Evolutionary conservation across 92 coral and sea anemone genomes (phyloP), one percentile per base, ranked within the genome.

Genomic region (Parazoanthus swiftii): DNA sequence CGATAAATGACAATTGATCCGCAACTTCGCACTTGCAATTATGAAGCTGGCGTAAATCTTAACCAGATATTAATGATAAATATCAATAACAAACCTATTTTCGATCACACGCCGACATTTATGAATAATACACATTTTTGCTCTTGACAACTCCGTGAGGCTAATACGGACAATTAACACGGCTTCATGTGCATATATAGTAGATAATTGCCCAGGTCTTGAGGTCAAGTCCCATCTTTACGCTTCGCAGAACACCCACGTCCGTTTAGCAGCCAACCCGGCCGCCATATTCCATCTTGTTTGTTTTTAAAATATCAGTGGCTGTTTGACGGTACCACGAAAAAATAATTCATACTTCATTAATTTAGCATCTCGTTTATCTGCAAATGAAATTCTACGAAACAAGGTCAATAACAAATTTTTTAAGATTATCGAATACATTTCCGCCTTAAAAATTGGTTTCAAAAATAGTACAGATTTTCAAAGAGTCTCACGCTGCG

Each of bases 61-160:
- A 76, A 84, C 87, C 65, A 84, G 87, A 84, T 84, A 84, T 84
- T 71, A 84, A 84, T 84, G 13, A 42, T 73, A 84, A 84, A 84
- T 50, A 81, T 71, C 46, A 81, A 81, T 81, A 39, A 81, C 79
- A 84, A 84, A 84, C 71, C 78, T 84, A 84, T 84, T 71, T 71
- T 84, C 38, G 87, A 84, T 84, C 87, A 84, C 87, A 84, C 72
- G 87, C 87, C 87, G 78, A 70, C 77, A 84, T 84, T 84, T 84
- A 84, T 84, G 87, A 84, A 84, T 84, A 84, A 84, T 84, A 84
- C 79, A 33, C 87, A 84, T 84, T 84, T 84, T 84, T 84, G 75
- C 44, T 14, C 65, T 48, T 84, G 87, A 84, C 87, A 84, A 84
- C 79, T 39, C 54, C 46, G 76, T 48, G 87, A 25, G 87, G 77